Evolutionary conservation across 2,888 invertebrate species (phyloP).

Genomic region (Sinotaia quadrata): DNA sequence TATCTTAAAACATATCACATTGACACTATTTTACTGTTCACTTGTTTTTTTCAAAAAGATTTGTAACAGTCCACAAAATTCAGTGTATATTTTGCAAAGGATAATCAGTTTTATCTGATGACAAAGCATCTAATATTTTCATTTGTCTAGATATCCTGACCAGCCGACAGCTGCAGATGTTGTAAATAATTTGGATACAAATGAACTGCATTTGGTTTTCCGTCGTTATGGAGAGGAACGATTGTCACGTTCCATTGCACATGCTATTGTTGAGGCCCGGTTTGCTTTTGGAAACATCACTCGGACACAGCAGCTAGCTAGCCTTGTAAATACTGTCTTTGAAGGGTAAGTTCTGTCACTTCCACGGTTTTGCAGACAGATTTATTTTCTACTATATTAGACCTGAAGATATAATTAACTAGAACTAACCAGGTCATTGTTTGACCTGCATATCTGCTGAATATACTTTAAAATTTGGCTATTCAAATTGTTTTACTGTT

Average conservation of each 20-base stretch:
- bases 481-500: too few species aligned
- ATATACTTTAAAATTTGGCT: too few species aligned
- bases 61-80: too few species aligned
- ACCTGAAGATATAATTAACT: too few species aligned
- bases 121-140: too few species aligned
- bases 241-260: constrained; percentile 85
- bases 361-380: background rate
- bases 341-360: constrained; percentile 45
- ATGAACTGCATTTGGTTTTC: constrained; percentile 86
- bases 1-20: too few species aligned
- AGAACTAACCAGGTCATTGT: too few species aligned
- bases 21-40: too few species aligned
- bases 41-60: background rate
- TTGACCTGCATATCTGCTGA: too few species aligned
- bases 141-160: constrained; percentile 73
- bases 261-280: constrained; percentile 88
- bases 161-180: constrained; percentile 90
- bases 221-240: constrained; percentile 94
- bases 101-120: too few species aligned
- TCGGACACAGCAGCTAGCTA: constrained; percentile 87
- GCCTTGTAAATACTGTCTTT: constrained; percentile 77
- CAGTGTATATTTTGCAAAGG: too few species aligned
- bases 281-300: constrained; percentile 82
- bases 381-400: background rate
- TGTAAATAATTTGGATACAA: constrained; percentile 84